A percentile compares a stretch with the other conserved stretches of the same genome.
Conservation (phyloP, 1,140 invertebrate species). For the Frieseomelitta varia region DNA sequence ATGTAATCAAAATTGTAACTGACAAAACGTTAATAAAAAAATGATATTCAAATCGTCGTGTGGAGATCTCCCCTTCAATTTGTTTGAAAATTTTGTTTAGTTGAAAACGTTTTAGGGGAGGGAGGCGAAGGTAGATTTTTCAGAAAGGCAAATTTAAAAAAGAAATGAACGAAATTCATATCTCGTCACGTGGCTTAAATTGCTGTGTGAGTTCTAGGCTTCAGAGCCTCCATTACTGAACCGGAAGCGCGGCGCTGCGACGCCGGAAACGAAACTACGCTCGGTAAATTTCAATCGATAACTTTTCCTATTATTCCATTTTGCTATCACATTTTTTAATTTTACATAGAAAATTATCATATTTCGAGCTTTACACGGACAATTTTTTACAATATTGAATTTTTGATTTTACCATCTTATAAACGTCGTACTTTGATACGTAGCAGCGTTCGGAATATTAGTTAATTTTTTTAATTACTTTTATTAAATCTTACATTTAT, state of each 20-base stretch:
- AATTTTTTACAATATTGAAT: not conserved
- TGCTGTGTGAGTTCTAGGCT: no score
- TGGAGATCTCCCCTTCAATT: not conserved
- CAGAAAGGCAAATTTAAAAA: not conserved
- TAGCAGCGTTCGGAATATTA: not conserved
- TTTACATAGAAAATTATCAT: not conserved
- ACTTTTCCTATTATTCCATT: not conserved
- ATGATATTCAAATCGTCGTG: conserved; percentile 68
- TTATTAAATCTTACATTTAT: not conserved
- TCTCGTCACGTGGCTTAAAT: not conserved
- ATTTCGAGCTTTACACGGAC: not conserved
- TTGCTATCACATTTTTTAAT: not conserved
- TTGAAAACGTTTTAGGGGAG: not conserved
- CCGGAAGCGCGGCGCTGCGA: no score
- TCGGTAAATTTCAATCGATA: conserved; percentile 5
- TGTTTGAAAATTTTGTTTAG: not conserved
- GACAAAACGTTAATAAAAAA: conserved; percentile 82
- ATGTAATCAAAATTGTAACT: conserved; percentile 83
- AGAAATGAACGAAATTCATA: not conserved
- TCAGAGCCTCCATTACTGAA: no score
- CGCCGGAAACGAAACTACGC: not conserved
- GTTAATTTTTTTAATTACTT: not conserved
- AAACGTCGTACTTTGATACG: not conserved
- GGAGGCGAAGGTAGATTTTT: not conserved
- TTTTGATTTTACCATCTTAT: not conserved